Conservation (phyloP, 2,888 invertebrate species). For the Campaea margaritaria region DNA sequence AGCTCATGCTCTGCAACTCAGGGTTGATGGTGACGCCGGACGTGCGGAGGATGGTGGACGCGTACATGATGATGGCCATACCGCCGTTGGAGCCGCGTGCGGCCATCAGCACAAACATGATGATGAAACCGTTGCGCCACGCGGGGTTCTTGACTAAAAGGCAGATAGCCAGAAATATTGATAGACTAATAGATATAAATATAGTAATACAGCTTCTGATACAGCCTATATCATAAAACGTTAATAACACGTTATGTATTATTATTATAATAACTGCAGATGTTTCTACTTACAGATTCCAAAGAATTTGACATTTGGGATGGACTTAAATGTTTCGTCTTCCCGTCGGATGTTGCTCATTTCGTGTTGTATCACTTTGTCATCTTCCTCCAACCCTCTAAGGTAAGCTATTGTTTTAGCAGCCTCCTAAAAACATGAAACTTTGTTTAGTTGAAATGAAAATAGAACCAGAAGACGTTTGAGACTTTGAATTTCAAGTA, state of each 20-base stretch:
- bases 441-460: too few species aligned
- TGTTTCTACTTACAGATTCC: conserved; percentile 57
- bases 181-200: too few species aligned
- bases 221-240: too few species aligned
- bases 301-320: conserved; percentile 56
- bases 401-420: conserved; percentile 53
- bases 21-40: conserved; percentile 64
- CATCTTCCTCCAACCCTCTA: conserved; percentile 54
- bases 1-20: conserved; percentile 63
- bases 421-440: conserved; percentile 65
- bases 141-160: conserved; percentile 51
- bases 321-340: conserved; percentile 56
- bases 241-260: not conserved
- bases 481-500: too few species aligned
- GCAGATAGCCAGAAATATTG: not conserved
- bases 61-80: conserved; percentile 61
- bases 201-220: too few species aligned
- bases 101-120: conserved; percentile 48
- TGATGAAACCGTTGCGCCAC: conserved; percentile 56
- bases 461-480: too few species aligned
- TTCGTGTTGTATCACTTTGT: conserved; percentile 56
- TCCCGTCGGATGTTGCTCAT: conserved; percentile 54
- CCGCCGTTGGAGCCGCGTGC: conserved; percentile 58
- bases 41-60: conserved; percentile 58
- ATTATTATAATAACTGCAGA: not conserved